Base-by-base conservation (phyloP, 1,140 invertebrate genomes). In the Drosophila pseudoananassae region DNA sequence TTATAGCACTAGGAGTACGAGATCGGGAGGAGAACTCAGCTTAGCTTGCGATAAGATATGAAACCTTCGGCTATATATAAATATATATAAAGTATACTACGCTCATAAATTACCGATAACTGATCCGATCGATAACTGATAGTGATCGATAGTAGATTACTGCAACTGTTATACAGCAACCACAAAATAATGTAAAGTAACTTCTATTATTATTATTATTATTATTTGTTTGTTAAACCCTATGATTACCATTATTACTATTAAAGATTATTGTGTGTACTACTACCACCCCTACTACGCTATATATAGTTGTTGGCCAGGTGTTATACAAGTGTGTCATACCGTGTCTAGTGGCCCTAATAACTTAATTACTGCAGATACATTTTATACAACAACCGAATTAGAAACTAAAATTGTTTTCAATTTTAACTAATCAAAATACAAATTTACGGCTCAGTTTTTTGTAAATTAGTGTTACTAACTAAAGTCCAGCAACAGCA, bases 381-480 rank as follows among this genome's bases (percentile, higher is more conserved):
- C 52, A 73, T 79, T 84, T 75, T 84, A 68, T 79, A 84, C 71
- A 57, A 72, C 15, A 61, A 71, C 65, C 46, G 36, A 27, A 58
- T 43, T 68, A 52, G 27, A 51, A 83, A 68, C 45, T 76, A 47
- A 83, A 84, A 84, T 84, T 84, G 80, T 84, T 84, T 84, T 84
- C 80, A 84, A 84, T 84, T 84, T 84, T 85, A 74, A 80, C 52
- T 57, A 70, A 69, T 79, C 56, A 65, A 64, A 58, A 52, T 52
- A 57, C 50, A 55, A 59, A 43, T 76, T 71, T 75, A 83, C 61
- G 71, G 76, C 76, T 83, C 80, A 84, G 47, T 78, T 84, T 79
- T 79, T 70, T 58, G 45, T 64, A 66, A 40, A 46, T 51, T 58
- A 58, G 33, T 29, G 29, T 25, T 83, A 83, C 50, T 53, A 70